Evolutionary conservation across 2,888 invertebrate genomes (phyloP).

Genomic region (Drosophila stalkeri): DNA sequence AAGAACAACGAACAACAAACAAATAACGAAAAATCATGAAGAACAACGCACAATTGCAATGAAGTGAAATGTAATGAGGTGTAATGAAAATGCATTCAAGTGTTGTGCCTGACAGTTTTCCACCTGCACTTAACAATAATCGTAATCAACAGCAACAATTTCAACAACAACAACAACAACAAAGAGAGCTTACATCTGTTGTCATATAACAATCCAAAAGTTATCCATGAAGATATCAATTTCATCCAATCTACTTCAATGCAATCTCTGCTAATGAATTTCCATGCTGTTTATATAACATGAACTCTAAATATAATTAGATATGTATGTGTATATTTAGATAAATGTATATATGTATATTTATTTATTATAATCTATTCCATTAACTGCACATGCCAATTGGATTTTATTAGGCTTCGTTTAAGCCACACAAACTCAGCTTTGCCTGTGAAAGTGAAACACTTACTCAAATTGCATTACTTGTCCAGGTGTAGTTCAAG

Average conservation of each 20-base stretch:
- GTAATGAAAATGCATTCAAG: conserved; percentile 80
- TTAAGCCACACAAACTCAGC: conserved; percentile 14
- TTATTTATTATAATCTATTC: background rate
- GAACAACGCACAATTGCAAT: conserved; percentile 72
- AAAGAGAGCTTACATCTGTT: background rate
- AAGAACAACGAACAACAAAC: conserved; percentile 20
- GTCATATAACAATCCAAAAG: conserved; percentile 19
- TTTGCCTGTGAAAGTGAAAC: conserved; percentile 39
- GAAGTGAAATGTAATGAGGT: conserved; percentile 79
- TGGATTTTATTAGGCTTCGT: conserved; percentile 27
- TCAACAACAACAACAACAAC: conserved; percentile 22
- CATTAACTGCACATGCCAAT: conserved; percentile 29
- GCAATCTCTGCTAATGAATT: conserved; percentile 2
- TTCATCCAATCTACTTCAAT: conserved; percentile 10
- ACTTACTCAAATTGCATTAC: conserved; percentile 56
- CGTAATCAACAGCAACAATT: conserved; percentile 47
- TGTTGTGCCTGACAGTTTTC: conserved; percentile 67
- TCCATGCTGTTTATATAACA: background rate
- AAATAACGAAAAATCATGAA: conserved; percentile 52
- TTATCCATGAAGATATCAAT: conserved; percentile 28
- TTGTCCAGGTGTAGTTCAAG: conserved; percentile 6
- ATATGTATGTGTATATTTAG: background rate
- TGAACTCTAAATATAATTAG: background rate
- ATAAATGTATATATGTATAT: background rate
- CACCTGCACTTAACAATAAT: conserved; percentile 75